These are phyloP conservation scores for Pseudocheirus occidentalis DNA, from an alignment of 2,797 vertebrate species.

Conservation along the genomic window DNA sequence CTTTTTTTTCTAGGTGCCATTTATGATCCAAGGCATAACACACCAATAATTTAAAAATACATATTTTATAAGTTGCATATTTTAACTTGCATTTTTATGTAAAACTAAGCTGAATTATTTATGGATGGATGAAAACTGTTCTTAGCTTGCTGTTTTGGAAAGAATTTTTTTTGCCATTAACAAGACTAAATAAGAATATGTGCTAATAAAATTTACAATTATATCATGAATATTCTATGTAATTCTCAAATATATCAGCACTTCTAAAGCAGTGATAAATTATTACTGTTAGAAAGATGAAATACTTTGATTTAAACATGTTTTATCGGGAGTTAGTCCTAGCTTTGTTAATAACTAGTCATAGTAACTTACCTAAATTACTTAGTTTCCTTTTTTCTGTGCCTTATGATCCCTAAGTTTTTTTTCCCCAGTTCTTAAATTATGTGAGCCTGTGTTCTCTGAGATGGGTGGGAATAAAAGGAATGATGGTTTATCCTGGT, in stretches of 20 bases:
- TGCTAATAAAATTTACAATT: conserved; percentile 23
- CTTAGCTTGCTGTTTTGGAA: conserved; percentile 18
- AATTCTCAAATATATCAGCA: neutral
- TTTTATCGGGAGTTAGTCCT: neutral
- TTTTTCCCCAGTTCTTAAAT: neutral
- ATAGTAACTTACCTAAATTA: neutral
- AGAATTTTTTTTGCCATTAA: conserved; percentile 33
- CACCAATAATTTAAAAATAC: neutral
- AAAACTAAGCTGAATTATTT: conserved; percentile 50
- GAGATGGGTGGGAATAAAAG: neutral
- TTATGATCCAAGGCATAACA: neutral
- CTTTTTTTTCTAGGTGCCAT: conserved; percentile 33
- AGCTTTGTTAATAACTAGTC: neutral
- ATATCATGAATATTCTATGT: neutral
- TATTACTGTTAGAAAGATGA: neutral
- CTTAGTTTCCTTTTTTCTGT: neutral
- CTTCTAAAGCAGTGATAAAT: neutral
- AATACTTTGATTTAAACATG: neutral
- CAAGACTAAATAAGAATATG: conserved; percentile 10
- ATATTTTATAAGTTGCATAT: conserved; percentile 7
- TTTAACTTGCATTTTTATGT: conserved; percentile 43
- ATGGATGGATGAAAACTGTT: conserved; percentile 37
- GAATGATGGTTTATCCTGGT: no score
- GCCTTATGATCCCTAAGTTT: neutral
- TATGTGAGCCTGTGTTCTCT: neutral